These are phyloP conservation scores for Hydropsyche tenuis DNA, from an alignment of 1,140 invertebrate genomes.

Conservation along the genomic window DNA sequence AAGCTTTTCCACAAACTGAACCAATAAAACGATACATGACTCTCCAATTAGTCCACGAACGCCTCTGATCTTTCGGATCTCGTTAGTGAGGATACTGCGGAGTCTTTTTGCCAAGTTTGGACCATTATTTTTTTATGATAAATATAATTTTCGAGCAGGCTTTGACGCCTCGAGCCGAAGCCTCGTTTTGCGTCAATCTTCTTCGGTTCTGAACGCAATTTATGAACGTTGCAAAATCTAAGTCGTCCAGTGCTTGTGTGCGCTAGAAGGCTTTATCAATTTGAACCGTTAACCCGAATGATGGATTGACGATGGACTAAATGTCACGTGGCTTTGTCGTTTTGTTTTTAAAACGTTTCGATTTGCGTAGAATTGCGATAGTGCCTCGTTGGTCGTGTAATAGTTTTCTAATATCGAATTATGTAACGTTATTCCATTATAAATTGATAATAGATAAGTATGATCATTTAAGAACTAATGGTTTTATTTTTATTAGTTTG, in stretches of 20 bases:
- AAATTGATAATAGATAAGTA: too few relatives aligned
- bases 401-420: too few relatives aligned
- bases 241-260: neutral
- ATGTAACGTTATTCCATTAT: too few relatives aligned
- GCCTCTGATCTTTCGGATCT: constrained; percentile 7
- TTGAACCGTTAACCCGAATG: constrained; percentile 1
- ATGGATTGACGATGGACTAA: neutral
- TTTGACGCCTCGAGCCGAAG: too few relatives aligned
- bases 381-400: too few relatives aligned
- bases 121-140: too few relatives aligned
- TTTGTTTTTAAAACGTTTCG: neutral
- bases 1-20: neutral
- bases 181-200: too few relatives aligned
- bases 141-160: too few relatives aligned
- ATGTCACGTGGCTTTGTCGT: neutral
- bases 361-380: too few relatives aligned
- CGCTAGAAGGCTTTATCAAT: neutral
- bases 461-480: too few relatives aligned
- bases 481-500: too few relatives aligned
- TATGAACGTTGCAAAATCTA: neutral
- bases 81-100: neutral
- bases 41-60: neutral
- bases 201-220: too few relatives aligned
- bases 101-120: neutral
- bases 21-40: constrained; percentile 15